Percentiles rank a stretch among this genome's conserved stretches.
Conservation (phyloP, 2,888 invertebrate species). For the Embidobia sp. region DNA sequence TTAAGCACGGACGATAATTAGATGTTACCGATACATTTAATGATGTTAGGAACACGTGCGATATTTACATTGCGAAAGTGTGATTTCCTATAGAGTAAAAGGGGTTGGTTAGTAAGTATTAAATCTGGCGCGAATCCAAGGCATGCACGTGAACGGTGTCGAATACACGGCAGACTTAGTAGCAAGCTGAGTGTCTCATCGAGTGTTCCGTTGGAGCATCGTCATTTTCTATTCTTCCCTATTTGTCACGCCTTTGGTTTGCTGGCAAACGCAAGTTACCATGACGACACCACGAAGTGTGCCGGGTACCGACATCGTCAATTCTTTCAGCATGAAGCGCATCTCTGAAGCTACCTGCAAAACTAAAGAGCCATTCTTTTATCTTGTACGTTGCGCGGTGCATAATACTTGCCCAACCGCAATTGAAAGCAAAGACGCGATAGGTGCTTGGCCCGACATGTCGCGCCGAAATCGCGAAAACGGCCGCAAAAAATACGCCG, state of each 20-base stretch:
- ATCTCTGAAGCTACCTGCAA: constrained; percentile 52
- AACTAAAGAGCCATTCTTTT: constrained; percentile 60
- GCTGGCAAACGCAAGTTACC: constrained; percentile 70
- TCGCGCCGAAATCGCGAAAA: constrained; percentile 51
- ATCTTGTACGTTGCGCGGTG: constrained; percentile 46
- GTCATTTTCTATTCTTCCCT: constrained; percentile 77
- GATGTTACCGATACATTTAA: constrained; percentile 47
- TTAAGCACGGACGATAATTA: constrained; percentile 44
- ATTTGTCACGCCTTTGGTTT: constrained; percentile 76
- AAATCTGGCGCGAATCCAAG: constrained; percentile 68
- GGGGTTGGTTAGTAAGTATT: constrained; percentile 58
- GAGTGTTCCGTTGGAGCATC: constrained; percentile 67
- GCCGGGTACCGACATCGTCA: constrained; percentile 59
- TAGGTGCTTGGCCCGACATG: constrained; percentile 54
- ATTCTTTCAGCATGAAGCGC: constrained; percentile 60
- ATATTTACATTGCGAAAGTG: constrained; percentile 53
- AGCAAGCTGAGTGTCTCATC: constrained; percentile 63
- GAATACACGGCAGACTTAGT: constrained; percentile 63
- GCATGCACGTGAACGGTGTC: constrained; percentile 66
- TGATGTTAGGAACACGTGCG: constrained; percentile 18
- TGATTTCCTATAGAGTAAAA: constrained; percentile 35
- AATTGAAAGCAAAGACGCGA: constrained; percentile 58
- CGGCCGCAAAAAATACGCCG: constrained; percentile 38
- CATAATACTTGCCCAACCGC: constrained; percentile 49
- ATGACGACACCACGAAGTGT: constrained; percentile 72